These are phyloP conservation scores for Astatotilapia flaviijosephi DNA, from an alignment of 2,113 vertebrate genomes.

Conservation along the genomic window DNA sequence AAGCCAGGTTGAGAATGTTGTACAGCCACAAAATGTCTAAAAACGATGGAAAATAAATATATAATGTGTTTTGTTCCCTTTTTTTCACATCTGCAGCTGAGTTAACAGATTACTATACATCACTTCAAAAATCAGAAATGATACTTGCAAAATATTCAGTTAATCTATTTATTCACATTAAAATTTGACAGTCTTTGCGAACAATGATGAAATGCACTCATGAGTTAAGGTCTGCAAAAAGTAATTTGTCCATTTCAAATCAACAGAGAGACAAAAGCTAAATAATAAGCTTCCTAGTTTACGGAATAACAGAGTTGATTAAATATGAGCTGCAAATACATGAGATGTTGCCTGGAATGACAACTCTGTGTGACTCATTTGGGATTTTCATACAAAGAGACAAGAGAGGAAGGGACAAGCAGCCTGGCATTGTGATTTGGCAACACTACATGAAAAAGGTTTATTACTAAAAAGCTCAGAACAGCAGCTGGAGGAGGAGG, in stretches of 20 bases:
- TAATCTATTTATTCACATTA: background rate
- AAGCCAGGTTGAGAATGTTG: background rate
- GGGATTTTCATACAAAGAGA: background rate
- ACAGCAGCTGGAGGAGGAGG: background rate
- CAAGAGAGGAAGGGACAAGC: background rate
- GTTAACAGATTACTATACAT: background rate
- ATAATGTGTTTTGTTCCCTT: background rate
- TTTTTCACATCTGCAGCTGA: background rate
- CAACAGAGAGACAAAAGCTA: background rate
- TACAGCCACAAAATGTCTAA: background rate
- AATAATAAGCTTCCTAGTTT: background rate
- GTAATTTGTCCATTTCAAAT: background rate
- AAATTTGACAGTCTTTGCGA: fast-evolving
- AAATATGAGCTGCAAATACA: background rate
- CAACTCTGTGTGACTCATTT: background rate
- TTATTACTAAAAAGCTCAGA: background rate
- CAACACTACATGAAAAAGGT: background rate
- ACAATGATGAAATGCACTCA: background rate
- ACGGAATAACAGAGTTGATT: background rate
- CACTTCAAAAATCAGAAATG: background rate
- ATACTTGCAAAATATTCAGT: background rate
- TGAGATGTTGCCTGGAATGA: background rate
- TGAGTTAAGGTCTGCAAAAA: background rate
- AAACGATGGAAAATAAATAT: background rate
- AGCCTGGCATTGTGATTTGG: background rate